Conservation (phyloP, 2,113 vertebrate species). For the Rhipidura dahli region DNA sequence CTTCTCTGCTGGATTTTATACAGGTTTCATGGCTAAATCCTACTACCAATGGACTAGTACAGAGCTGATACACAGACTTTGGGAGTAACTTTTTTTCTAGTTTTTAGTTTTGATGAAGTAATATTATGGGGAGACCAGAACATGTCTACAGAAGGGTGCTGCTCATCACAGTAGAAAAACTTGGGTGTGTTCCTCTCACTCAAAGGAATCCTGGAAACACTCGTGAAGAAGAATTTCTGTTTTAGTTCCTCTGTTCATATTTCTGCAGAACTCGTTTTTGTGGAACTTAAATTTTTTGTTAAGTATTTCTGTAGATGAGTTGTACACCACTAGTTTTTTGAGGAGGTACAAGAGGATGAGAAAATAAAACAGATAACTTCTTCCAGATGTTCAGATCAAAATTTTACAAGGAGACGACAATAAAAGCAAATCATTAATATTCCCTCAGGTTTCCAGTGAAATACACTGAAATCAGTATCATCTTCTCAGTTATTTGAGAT, state of each 20-base stretch:
- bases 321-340: background rate
- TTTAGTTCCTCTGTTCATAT: background rate
- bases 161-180: background rate
- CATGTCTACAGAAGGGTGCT: background rate
- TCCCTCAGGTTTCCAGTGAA: background rate
- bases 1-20: constrained; percentile 1
- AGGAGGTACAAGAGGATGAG: background rate
- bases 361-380: background rate
- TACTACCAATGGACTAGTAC: background rate
- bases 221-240: background rate
- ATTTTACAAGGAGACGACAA: background rate
- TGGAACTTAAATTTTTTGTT: background rate
- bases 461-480: background rate
- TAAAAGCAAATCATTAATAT: background rate
- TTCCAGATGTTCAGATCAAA: background rate
- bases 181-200: background rate
- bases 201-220: background rate
- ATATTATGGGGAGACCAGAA: background rate
- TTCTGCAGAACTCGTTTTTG: background rate
- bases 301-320: background rate
- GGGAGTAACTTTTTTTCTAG: background rate
- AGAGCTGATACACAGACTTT: background rate
- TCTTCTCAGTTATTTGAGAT: background rate
- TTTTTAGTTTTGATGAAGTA: background rate
- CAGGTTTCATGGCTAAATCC: background rate